These are phyloP conservation scores for Lepilemur ruficaudatus DNA, from an alignment of 2,797 vertebrate species.

Conservation along the genomic window DNA sequence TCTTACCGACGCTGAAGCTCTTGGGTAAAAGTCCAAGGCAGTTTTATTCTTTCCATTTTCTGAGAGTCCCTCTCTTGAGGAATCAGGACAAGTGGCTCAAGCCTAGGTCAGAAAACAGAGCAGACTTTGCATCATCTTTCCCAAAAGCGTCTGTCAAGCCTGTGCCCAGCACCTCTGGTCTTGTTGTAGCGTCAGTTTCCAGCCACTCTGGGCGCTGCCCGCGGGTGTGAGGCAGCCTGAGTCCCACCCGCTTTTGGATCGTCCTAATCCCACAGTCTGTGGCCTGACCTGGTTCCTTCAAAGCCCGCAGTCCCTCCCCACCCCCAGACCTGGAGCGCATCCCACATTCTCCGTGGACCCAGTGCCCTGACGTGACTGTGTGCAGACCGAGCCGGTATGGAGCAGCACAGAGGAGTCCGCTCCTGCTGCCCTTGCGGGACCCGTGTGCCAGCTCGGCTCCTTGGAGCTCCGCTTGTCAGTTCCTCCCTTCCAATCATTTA, in stretches of 20 bases:
- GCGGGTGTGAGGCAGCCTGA: neutral
- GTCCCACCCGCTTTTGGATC: neutral
- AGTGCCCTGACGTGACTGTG: rapidly evolving
- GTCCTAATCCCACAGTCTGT: neutral
- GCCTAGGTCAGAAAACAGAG: neutral
- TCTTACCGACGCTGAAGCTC: neutral
- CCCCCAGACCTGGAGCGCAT: too few relatives aligned
- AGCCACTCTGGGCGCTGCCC: neutral
- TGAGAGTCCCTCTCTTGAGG: neutral
- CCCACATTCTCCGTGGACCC: neutral
- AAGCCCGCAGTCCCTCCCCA: neutral
- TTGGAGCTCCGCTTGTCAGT: neutral
- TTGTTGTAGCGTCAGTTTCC: too few relatives aligned
- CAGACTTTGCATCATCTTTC: neutral
- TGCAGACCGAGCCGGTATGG: rapidly evolving
- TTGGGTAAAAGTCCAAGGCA: neutral
- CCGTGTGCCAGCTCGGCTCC: neutral
- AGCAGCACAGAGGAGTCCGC: neutral
- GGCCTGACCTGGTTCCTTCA: neutral
- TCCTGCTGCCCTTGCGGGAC: neutral
- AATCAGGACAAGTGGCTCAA: neutral
- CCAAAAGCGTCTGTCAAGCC: neutral
- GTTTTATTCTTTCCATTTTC: neutral
- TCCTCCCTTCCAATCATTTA: neutral
- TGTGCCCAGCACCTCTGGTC: neutral